phyloP scores from a whole-genome alignment of 1,140 invertebrate genomes.

The Drosophila kohkoa region DNA sequence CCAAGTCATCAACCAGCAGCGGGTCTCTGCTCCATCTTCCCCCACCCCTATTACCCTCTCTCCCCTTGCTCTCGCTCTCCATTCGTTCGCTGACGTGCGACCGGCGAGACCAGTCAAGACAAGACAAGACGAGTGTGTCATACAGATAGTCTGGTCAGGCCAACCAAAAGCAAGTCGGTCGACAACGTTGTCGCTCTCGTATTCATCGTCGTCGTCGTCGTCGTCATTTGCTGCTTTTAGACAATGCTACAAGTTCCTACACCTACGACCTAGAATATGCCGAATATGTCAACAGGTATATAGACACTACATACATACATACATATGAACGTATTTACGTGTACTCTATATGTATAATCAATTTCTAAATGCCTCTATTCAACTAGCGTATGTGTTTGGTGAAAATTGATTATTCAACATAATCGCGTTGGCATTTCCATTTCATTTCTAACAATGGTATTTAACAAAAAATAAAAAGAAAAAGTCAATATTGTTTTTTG shows the following conservation, averaged over 20 bases:
- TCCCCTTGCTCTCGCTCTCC: constrained; percentile 1
- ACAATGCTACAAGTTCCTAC: constrained; percentile 82
- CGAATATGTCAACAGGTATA: constrained; percentile 81
- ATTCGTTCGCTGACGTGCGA: constrained; percentile 15
- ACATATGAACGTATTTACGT: neutral
- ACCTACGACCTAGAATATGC: constrained; percentile 82
- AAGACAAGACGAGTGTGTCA: constrained; percentile 65
- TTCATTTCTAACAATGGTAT: constrained; percentile 19
- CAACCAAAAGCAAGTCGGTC: constrained; percentile 37
- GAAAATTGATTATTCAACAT: constrained; percentile 22
- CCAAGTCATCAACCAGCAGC: constrained; percentile 49
- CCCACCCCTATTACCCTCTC: neutral
- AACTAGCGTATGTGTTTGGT: constrained; percentile 16
- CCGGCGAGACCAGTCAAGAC: constrained; percentile 28
- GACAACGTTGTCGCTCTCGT: constrained; percentile 24
- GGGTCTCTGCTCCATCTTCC: constrained; percentile 23
- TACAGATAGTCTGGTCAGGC: constrained; percentile 64
- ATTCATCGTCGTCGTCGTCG: constrained; percentile 36
- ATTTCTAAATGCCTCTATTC: constrained; percentile 37
- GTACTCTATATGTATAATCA: constrained; percentile 16
- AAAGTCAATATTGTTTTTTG: neutral
- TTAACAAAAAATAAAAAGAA: constrained; percentile 36
- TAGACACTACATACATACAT: constrained; percentile 25
- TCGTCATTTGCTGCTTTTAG: constrained; percentile 82
- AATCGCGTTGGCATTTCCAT: constrained; percentile 10